A percentile compares a stretch with the other conserved stretches of the same genome.
These are phyloP conservation scores for Peromyscus melanophrys DNA, from an alignment of 2,797 vertebrate genomes.

Conservation along the genomic window DNA sequence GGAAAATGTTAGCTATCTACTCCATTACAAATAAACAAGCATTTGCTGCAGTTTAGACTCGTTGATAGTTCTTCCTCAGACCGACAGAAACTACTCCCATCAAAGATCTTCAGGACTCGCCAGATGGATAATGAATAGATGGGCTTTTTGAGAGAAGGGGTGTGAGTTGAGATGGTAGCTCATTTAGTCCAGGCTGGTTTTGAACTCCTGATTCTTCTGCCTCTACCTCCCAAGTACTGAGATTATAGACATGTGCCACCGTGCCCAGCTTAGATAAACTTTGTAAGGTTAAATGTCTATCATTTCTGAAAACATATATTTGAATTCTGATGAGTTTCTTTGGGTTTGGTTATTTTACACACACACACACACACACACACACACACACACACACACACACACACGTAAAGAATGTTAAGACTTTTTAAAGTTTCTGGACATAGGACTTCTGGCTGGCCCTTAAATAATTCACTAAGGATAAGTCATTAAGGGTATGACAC, in stretches of 20 bases:
- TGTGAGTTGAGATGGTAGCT: not conserved
- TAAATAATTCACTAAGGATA: not conserved
- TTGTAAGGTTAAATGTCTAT: constrained; percentile 3
- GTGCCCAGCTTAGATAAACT: not conserved
- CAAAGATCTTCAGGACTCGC: not conserved
- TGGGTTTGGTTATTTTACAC: not conserved
- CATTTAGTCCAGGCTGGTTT: not conserved
- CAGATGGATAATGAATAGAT: not conserved
- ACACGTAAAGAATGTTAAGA: not conserved
- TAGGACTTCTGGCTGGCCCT: not conserved
- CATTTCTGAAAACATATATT: constrained; percentile 31
- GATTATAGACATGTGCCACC: no score
- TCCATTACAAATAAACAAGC: not conserved
- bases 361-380: not conserved
- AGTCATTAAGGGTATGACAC: not conserved
- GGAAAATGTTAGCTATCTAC: not conserved
- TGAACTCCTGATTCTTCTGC: not conserved
- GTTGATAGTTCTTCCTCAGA: not conserved
- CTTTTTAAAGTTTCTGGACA: not conserved
- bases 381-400: not conserved
- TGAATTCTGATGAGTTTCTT: constrained; percentile 10
- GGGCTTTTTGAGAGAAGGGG: not conserved
- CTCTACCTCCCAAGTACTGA: not conserved
- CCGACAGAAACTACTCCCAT: not conserved
- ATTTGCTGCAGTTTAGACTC: not conserved